Evolutionary conservation across 1,140 invertebrate genomes (phyloP).

Genomic region (Platyscapa corneri): DNA sequence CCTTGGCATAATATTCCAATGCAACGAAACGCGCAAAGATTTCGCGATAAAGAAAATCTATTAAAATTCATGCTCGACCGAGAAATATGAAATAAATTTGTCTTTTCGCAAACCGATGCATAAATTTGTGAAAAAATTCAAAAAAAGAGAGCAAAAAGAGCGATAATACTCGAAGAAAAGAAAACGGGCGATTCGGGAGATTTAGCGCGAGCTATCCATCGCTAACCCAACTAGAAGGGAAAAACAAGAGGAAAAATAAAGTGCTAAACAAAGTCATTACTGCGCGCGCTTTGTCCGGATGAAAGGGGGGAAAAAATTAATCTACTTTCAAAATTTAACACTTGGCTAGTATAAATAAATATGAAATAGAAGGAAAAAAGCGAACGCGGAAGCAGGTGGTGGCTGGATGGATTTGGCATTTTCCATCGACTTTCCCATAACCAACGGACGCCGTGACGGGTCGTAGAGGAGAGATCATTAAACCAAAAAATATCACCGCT

Average conservation of each 20-base stretch:
- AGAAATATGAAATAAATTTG: background rate
- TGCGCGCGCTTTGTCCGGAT: background rate
- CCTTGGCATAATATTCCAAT: too few relatives aligned
- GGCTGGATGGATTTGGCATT: too few relatives aligned
- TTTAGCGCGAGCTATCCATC: background rate
- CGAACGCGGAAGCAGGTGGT: too few relatives aligned
- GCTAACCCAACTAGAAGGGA: background rate
- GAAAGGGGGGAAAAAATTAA: background rate
- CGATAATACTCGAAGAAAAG: background rate
- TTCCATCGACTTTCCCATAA: too few relatives aligned
- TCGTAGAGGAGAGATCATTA: too few relatives aligned
- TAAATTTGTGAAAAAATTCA: background rate
- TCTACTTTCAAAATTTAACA: background rate
- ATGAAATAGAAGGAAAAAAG: too few relatives aligned
- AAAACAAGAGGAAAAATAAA: background rate
- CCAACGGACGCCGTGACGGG: too few relatives aligned
- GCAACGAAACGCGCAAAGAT: background rate
- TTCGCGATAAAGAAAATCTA: background rate
- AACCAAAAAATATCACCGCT: too few relatives aligned
- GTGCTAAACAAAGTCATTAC: background rate
- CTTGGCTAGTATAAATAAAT: too few relatives aligned
- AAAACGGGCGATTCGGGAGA: background rate
- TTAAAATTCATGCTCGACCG: background rate
- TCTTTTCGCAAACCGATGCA: background rate
- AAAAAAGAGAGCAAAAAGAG: background rate